phyloP scores from a whole-genome alignment of 2,113 vertebrate species.

The Syrrhaptes paradoxus region DNA sequence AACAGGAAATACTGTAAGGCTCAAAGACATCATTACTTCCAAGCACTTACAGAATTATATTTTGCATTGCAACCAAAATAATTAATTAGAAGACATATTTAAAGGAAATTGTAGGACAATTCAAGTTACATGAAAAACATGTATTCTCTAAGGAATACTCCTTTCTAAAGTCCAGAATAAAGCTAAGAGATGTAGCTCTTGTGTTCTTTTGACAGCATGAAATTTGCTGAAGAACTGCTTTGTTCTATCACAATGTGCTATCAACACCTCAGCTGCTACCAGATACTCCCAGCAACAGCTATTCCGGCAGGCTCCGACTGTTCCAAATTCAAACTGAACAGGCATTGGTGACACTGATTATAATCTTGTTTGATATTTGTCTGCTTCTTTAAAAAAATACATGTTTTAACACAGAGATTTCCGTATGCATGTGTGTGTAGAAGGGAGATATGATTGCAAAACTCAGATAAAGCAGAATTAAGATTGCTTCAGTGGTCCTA shows the following conservation, averaged over 20 bases:
- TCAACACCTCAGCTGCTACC: not conserved
- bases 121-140: not conserved
- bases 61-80: not conserved
- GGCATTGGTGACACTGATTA: not conserved
- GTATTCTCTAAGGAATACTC: not conserved
- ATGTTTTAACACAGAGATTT: not conserved
- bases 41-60: not conserved
- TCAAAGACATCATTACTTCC: not conserved
- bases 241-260: not conserved
- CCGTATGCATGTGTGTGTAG: not conserved
- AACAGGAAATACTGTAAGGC: not conserved
- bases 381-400: not conserved
- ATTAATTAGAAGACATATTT: not conserved
- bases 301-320: not conserved
- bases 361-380: not conserved
- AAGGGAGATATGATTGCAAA: not conserved
- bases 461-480: not conserved
- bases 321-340: not conserved
- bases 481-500: not conserved
- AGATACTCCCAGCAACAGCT: not conserved
- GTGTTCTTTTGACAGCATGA: not conserved
- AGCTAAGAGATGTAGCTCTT: not conserved
- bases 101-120: not conserved
- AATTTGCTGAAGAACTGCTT: not conserved
- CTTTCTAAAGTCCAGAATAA: not conserved